phyloP scores from a whole-genome alignment of 2,797 vertebrate species.

The Chelon labrosus region DNA sequence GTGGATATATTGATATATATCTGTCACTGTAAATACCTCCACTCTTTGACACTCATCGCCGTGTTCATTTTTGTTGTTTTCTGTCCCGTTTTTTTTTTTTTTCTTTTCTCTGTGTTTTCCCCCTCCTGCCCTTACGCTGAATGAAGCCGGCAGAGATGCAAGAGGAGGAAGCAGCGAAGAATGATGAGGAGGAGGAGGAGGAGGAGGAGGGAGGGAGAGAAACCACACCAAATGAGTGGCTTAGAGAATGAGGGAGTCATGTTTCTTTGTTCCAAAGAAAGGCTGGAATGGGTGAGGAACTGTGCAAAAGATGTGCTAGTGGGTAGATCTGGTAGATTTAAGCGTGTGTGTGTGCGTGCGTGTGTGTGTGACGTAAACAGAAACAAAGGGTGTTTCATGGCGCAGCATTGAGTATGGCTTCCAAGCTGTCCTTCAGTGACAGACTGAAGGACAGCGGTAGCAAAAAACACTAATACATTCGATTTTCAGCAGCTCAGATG shows the following conservation, averaged over 20 bases:
- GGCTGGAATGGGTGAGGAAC: constrained; percentile 84
- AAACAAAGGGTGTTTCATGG: constrained; percentile 64
- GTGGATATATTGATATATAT: constrained; percentile 60
- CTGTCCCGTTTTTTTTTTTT: constrained; percentile 57
- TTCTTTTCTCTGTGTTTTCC: constrained; percentile 51
- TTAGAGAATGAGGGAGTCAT: constrained; percentile 86
- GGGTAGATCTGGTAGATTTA: constrained; percentile 55
- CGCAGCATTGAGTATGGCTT: constrained; percentile 51
- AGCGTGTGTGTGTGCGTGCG: constrained; percentile 21
- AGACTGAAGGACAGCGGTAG: no score
- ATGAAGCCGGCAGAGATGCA: constrained; percentile 82
- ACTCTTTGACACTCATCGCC: constrained; percentile 70
- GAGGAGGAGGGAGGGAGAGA: constrained; percentile 85
- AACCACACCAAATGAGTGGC: constrained; percentile 86
- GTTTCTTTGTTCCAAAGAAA: constrained; percentile 79
- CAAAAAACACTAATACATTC: no score
- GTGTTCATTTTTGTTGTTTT: constrained; percentile 71
- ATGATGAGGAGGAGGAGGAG: constrained; percentile 69
- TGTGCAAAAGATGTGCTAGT: constrained; percentile 64
- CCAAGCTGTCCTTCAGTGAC: not conserved
- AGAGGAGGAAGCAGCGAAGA: constrained; percentile 78
- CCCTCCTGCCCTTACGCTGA: constrained; percentile 67
- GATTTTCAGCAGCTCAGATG: no score
- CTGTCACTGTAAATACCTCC: constrained; percentile 35
- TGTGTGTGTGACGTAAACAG: constrained; percentile 33